Evolutionary conservation across 2,113 vertebrate species (phyloP), one percentile per base, ranked within the genome.

Genomic region (Chaetorhynchus papuensis): DNA sequence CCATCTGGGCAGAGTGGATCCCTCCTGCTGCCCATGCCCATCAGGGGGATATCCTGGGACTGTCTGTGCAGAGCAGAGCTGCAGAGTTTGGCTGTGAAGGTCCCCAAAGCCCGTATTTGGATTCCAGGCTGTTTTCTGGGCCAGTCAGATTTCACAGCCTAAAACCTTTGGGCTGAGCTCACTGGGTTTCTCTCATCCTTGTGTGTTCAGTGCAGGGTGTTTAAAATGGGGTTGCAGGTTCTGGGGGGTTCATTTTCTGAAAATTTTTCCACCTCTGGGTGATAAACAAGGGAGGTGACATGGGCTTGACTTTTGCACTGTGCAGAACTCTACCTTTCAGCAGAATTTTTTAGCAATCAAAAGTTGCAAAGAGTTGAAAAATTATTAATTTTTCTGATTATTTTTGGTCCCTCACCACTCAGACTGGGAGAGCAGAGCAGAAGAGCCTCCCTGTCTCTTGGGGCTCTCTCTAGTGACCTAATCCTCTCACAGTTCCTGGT

Each of bases 171-270:
- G 47, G 57, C 49, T 50, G 65, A 72, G 33, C 18, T 20, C 10
- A 1, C 10, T n/a, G 37, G 13, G 6, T 53, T 90, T 84, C 0
- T 30, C 35, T 54, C 50, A 47, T 59, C 33, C n/a, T 31, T 37
- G 0, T 3, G 1, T 3, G 2, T 33, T 80, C 31, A 15, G 35
- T 2, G 1, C 50, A 19, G 56, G 13, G 57, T 8, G 4, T 10
- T 83, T 61, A 59, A 63, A 52, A 8, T 4, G 9, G 6, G 13
- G 8, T 26, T 9, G 8, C 47, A 15, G 42, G 4, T 41, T 77
- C 60, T 11, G 33, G 33, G 35, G 11, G 6, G 3, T 37, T 78
- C 7, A 4, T 86, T 64, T 42, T 23, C 27, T 1, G 5, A 33
- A 57, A 20, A 9, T 13, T 35, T 75, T 75, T 30, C 60, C 15